Evolutionary conservation across 2,113 vertebrate genomes (phyloP).

Genomic region (Sitta europaea): DNA sequence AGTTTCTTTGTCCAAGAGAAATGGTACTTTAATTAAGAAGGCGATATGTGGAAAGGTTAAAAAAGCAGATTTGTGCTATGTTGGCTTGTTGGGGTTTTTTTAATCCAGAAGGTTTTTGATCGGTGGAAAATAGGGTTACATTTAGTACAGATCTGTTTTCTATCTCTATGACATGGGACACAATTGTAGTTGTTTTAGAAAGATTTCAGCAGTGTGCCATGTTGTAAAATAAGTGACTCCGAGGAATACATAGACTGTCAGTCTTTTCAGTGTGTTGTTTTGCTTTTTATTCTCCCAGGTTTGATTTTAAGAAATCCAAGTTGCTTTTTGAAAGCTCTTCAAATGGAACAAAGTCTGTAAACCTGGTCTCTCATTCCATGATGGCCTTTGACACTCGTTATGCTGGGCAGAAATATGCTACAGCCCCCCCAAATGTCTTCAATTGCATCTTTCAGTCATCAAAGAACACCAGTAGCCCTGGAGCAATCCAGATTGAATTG

Average conservation of each 20-base stretch:
- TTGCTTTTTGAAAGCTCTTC: constrained; percentile 95
- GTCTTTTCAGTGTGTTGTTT: not conserved
- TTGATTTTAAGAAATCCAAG: constrained; percentile 98
- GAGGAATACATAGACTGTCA: not conserved
- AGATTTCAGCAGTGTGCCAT: not conserved
- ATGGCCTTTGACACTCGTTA: constrained; percentile 92
- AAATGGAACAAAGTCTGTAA: constrained; percentile 89
- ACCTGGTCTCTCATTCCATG: constrained; percentile 96
- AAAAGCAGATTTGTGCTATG: not conserved
- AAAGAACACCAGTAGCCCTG: constrained; percentile 81
- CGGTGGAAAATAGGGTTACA: not conserved
- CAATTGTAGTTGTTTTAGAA: not conserved
- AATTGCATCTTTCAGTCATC: constrained; percentile 92
- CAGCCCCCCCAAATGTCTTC: constrained; percentile 80
- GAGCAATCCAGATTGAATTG: constrained; percentile 90
- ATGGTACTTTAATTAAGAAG: not conserved
- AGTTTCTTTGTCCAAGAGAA: not conserved
- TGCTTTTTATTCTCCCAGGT: constrained; percentile 71
- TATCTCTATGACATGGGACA: not conserved
- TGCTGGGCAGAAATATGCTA: constrained; percentile 37
- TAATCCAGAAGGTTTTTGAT: not conserved
- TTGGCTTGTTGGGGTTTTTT: accelerated
- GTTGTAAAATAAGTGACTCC: not conserved
- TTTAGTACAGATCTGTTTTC: not conserved
- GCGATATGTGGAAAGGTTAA: not conserved